Conservation (phyloP, 2,113 vertebrate genomes). For the Coryphaenoides rupestris region DNA sequence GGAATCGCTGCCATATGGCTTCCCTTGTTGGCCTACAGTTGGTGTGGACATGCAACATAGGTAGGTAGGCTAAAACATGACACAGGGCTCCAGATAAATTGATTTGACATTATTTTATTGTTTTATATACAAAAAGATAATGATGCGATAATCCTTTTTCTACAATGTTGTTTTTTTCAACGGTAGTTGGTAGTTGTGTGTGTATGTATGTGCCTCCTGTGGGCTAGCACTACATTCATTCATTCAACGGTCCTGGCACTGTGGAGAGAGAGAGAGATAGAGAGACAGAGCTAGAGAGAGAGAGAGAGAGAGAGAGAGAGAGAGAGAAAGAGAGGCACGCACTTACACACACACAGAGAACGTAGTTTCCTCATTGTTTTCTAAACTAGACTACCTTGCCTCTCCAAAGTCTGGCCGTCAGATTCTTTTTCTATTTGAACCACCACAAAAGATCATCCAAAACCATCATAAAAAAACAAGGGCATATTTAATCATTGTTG, state of each 20-base stretch:
- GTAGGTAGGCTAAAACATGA: too few relatives aligned
- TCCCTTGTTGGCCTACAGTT: too few relatives aligned
- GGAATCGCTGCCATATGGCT: too few relatives aligned
- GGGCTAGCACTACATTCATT: constrained; percentile 89
- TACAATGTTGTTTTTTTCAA: constrained; percentile 49
- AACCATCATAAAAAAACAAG: constrained; percentile 41
- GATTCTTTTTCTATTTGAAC: constrained; percentile 80
- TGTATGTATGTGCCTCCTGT: constrained; percentile 74
- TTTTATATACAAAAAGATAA: constrained; percentile 92
- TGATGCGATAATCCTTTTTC: constrained; percentile 82
- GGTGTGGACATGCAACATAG: too few relatives aligned
- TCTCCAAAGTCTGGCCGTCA: constrained; percentile 80
- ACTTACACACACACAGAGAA: constrained; percentile 78
- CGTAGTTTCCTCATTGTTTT: constrained; percentile 8
- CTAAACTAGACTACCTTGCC: constrained; percentile 72
- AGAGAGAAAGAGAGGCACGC: constrained; percentile 24
- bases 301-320: constrained; percentile 17
- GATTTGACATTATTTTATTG: constrained; percentile 74
- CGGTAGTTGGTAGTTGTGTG: constrained; percentile 55
- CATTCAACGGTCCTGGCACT: constrained; percentile 85
- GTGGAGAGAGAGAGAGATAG: constrained; percentile 62
- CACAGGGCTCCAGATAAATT: constrained; percentile 30
- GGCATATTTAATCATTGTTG: constrained; percentile 62
- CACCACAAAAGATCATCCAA: constrained; percentile 89
- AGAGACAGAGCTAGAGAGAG: constrained; percentile 8